Evolutionary conservation across 2,888 invertebrate species (phyloP).

Genomic region (Drosophila lutescens): DNA sequence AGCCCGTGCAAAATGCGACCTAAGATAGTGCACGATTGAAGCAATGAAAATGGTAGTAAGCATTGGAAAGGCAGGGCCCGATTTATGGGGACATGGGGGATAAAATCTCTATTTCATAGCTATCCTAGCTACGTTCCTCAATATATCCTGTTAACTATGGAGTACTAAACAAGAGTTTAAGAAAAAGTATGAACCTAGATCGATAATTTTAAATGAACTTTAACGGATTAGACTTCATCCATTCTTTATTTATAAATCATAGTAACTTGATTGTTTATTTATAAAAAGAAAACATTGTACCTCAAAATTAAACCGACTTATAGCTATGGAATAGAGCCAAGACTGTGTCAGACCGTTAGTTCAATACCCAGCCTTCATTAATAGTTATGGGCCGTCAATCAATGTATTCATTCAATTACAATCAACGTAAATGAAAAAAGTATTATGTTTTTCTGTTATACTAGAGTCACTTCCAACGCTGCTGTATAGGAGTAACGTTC

Average conservation of each 20-base stretch:
- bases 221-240: no score
- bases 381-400: slow-evolving; percentile 6
- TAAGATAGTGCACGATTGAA: slow-evolving; percentile 31
- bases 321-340: slow-evolving; percentile 1
- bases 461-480: slow-evolving; percentile 50
- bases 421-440: slow-evolving; percentile 41
- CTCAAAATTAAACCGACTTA: neutral
- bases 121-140: neutral
- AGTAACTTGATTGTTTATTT: no score
- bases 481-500: slow-evolving; percentile 57
- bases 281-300: neutral
- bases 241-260: neutral
- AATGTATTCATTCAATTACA: slow-evolving; percentile 40
- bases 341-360: neutral
- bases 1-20: slow-evolving; percentile 27
- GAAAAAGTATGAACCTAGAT: no score
- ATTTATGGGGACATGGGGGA: neutral
- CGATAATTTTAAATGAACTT: no score
- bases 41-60: slow-evolving; percentile 12
- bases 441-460: slow-evolving; percentile 44
- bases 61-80: slow-evolving; percentile 20
- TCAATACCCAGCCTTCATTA: slow-evolving; percentile 4
- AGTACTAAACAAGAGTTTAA: no score
- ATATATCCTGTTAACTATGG: no score
- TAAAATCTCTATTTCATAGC: slow-evolving; percentile 15